A percentile compares a stretch with the other conserved stretches of the same genome.
Evolutionary conservation across 2,888 invertebrate species (phyloP).

Genomic region (Leptinotarsa rubiginosa): DNA sequence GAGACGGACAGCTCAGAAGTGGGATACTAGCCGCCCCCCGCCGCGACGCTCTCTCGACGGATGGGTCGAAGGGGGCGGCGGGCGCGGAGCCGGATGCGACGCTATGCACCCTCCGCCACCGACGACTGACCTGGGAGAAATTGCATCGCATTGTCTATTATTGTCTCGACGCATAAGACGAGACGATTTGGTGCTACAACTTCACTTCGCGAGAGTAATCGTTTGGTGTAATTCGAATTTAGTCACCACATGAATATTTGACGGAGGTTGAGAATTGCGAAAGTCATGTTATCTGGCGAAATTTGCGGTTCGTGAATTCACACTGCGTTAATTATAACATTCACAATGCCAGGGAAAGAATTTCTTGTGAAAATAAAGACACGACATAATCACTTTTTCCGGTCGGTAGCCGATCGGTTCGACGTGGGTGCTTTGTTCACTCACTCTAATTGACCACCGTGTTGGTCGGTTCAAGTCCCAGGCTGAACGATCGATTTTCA

Average conservation of each 20-base stretch:
- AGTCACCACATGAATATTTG: not conserved
- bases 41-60: constrained; percentile 29
- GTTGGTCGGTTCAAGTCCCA: too few species aligned
- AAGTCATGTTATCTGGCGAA: too few species aligned
- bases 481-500: too few species aligned
- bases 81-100: constrained; percentile 35
- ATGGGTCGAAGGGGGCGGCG: constrained; percentile 34
- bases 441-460: too few species aligned
- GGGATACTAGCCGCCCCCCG: constrained; percentile 35
- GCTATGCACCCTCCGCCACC: constrained; percentile 36
- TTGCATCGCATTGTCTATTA: constrained; percentile 49
- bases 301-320: too few species aligned
- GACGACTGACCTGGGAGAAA: constrained; percentile 56
- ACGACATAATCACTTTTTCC: too few species aligned
- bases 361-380: too few species aligned
- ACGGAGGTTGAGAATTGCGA: too few species aligned
- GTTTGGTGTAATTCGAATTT: not conserved
- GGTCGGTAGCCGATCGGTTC: too few species aligned
- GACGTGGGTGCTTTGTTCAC: too few species aligned
- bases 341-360: too few species aligned
- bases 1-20: constrained; percentile 66
- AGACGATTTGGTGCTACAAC: constrained; percentile 13
- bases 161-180: constrained; percentile 8
- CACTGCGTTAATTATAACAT: too few species aligned
- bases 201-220: not conserved